phyloP scores from a whole-genome alignment of 2,797 vertebrate species.

The Vultur gryphus region DNA sequence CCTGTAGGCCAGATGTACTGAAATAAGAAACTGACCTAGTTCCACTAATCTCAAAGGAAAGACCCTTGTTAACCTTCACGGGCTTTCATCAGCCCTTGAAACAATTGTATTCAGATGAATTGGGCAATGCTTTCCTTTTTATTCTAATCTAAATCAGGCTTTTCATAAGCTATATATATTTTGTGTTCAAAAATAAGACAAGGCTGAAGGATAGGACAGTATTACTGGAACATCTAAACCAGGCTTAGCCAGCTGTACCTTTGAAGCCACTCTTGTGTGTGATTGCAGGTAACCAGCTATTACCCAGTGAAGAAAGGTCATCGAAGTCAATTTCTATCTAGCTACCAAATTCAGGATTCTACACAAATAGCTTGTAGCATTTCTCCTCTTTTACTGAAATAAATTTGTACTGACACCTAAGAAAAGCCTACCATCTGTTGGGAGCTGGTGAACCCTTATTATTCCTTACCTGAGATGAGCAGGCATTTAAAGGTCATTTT shows the following conservation, averaged over 20 bases:
- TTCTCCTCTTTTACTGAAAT: slow-evolving; percentile 1
- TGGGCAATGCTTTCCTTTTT: not conserved
- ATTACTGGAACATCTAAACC: not conserved
- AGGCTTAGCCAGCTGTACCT: not conserved
- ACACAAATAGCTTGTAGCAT: not conserved
- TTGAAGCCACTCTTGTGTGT: not conserved
- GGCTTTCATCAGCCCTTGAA: not conserved
- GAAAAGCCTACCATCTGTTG: slow-evolving; percentile 1
- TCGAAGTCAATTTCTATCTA: not conserved
- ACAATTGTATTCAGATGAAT: not conserved
- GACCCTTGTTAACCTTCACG: not conserved
- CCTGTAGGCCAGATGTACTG: not conserved
- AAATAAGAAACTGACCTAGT: not conserved
- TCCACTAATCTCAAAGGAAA: not conserved
- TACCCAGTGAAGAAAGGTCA: not conserved
- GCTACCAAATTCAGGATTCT: not conserved
- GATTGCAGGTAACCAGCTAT: not conserved
- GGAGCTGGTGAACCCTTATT: not conserved
- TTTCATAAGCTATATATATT: not conserved
- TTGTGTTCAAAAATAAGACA: not conserved
- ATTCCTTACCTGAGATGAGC: not conserved
- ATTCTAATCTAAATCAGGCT: not conserved
- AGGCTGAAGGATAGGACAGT: not conserved
- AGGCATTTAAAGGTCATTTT: slow-evolving; percentile 18
- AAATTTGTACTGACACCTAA: slow-evolving; percentile 4